A percentile compares a stretch with the other conserved stretches of the same genome.
Evolutionary conservation across 2,797 vertebrate genomes (phyloP).

Genomic region (Pelobates cultripes): DNA sequence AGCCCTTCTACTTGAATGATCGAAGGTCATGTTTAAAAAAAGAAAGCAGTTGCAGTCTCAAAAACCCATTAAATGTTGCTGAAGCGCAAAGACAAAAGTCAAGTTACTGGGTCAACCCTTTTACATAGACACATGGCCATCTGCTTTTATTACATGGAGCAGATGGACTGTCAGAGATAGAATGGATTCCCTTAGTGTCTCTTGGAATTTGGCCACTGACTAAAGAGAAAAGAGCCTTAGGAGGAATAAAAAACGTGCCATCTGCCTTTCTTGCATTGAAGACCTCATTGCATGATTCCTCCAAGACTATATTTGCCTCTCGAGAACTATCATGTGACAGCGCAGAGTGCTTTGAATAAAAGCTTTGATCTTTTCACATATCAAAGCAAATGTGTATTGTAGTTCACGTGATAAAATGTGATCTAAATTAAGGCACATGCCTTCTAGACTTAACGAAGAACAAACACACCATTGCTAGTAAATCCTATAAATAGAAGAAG

Average conservation of each 20-base stretch:
- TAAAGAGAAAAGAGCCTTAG: conserved; percentile 50
- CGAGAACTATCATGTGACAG: not conserved
- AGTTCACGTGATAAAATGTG: not conserved
- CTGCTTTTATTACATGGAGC: conserved; percentile 37
- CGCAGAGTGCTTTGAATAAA: conserved; percentile 3
- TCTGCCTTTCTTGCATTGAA: conserved; percentile 22
- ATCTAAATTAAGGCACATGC: conserved; percentile 6
- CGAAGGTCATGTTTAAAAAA: conserved; percentile 1
- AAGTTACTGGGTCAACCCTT: conserved; percentile 5
- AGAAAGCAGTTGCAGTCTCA: conserved; percentile 4
- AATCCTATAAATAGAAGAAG: not conserved
- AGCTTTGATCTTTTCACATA: not conserved
- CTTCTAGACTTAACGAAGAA: not conserved
- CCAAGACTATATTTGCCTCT: conserved; percentile 25
- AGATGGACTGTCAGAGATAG: conserved; percentile 43
- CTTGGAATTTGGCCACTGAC: conserved; percentile 43
- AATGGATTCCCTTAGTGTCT: conserved; percentile 52
- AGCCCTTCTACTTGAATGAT: not conserved
- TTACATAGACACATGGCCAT: conserved; percentile 16
- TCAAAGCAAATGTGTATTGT: not conserved
- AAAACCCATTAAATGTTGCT: not conserved
- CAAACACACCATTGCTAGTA: not conserved
- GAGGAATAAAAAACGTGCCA: conserved; percentile 33
- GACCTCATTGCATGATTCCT: not conserved
- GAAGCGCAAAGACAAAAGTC: not conserved